A percentile compares a stretch with the other conserved stretches of the same genome.
Evolutionary conservation across 1,140 invertebrate species (phyloP).

Genomic region (Pseudomyrmex flavicornis): DNA sequence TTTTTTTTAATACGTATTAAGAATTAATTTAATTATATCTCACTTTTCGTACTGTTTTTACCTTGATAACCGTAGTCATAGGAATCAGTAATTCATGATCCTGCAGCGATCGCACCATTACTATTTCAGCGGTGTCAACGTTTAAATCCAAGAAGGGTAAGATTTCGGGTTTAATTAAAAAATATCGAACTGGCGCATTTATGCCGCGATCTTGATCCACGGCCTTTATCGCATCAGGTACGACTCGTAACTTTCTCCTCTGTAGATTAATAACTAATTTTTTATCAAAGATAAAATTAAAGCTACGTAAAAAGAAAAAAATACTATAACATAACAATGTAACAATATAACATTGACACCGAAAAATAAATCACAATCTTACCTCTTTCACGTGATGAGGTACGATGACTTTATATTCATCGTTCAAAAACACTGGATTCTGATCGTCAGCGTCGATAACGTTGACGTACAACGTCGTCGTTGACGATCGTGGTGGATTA

Average conservation of each 20-base stretch:
- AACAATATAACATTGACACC: neutral
- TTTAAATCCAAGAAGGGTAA: constrained; percentile 85
- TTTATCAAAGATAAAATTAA: neutral
- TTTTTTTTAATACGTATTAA: neutral
- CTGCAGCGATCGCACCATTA: constrained; percentile 87
- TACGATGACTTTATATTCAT: constrained; percentile 91
- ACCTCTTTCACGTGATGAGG: constrained; percentile 88
- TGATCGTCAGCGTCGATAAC: constrained; percentile 97
- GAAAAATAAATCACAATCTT: constrained; percentile 58
- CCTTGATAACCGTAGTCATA: constrained; percentile 91
- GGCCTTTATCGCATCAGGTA: constrained; percentile 88
- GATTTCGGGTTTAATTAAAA: constrained; percentile 84
- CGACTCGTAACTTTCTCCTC: constrained; percentile 86
- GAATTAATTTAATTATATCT: no score
- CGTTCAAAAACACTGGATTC: constrained; percentile 92
- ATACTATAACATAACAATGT: no score
- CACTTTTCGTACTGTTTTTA: constrained; percentile 68
- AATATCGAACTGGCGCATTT: constrained; percentile 90
- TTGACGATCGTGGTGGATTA: constrained; percentile 90
- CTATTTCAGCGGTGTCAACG: constrained; percentile 87
- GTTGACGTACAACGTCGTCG: constrained; percentile 91
- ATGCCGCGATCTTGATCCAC: constrained; percentile 93
- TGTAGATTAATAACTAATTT: constrained; percentile 76
- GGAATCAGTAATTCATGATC: constrained; percentile 88
- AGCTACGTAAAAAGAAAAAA: neutral